These are phyloP conservation scores for Corythucha ciliata DNA, from an alignment of 2,888 invertebrate species.

Conservation along the genomic window DNA sequence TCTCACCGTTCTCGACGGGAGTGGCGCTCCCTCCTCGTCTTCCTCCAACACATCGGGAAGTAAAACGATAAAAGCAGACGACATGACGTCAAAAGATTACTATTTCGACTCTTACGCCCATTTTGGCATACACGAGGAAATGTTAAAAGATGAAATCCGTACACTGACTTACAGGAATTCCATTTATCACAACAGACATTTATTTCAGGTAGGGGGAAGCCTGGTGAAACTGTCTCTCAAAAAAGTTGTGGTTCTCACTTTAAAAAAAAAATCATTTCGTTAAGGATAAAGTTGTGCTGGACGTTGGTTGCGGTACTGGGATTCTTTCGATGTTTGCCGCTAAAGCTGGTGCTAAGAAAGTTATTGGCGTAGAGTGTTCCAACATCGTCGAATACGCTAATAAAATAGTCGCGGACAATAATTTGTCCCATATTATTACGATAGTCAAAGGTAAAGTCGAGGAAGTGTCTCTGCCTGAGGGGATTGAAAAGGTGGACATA, in stretches of 20 bases:
- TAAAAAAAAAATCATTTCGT: conserved; percentile 25
- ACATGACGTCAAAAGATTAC: conserved; percentile 99
- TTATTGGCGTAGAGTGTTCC: conserved; percentile 96
- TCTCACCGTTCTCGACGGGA: too few species aligned
- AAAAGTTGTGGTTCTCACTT: not conserved
- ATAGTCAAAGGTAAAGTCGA: conserved; percentile 69
- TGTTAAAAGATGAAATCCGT: conserved; percentile 99
- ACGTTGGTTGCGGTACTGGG: conserved; percentile 98
- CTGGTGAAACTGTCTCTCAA: too few species aligned
- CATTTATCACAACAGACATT: conserved; percentile 98
- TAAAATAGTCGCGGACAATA: conserved; percentile 83
- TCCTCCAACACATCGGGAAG: too few species aligned
- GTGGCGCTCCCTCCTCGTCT: too few species aligned
- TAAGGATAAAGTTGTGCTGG: conserved; percentile 71
- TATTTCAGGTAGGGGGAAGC: conserved; percentile 57
- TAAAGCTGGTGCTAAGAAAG: conserved; percentile 90
- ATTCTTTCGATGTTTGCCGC: conserved; percentile 99
- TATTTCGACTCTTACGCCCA: conserved; percentile 99
- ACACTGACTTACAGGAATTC: conserved; percentile 97
- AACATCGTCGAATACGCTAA: conserved; percentile 96
- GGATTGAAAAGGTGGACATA: conserved; percentile 87
- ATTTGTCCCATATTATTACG: conserved; percentile 66
- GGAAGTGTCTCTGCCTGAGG: conserved; percentile 41
- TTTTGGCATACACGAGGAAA: conserved; percentile 99
- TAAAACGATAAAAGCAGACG: conserved; percentile 65